phyloP scores from a whole-genome alignment of 2,797 vertebrate genomes.

The Acrocephalus scirpaceus region DNA sequence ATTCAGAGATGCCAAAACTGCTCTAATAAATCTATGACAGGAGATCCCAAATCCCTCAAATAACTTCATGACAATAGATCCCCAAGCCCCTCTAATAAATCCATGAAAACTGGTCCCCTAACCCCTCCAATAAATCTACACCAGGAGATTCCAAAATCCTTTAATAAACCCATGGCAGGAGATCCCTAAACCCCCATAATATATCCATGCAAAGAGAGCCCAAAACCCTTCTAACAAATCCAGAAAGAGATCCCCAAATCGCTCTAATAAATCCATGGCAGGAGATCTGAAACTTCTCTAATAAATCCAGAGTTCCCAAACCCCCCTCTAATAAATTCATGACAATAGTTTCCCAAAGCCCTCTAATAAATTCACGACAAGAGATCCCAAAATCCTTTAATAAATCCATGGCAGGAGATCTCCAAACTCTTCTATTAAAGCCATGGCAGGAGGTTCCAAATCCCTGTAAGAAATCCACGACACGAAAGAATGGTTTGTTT shows the following conservation, averaged over 20 bases:
- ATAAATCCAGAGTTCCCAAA: not conserved
- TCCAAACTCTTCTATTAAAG: rapidly evolving
- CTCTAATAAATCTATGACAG: not conserved
- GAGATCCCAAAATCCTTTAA: not conserved
- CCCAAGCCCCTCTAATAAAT: not conserved
- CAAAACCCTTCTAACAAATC: not conserved
- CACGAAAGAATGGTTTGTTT: not conserved
- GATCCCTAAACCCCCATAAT: no score
- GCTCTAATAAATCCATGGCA: not conserved
- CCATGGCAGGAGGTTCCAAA: no score
- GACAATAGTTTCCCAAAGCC: rapidly evolving
- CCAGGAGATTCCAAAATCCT: no score
- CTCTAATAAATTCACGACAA: rapidly evolving
- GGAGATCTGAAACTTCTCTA: no score
- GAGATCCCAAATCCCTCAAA: not conserved
- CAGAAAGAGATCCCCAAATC: rapidly evolving
- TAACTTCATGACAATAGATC: not conserved
- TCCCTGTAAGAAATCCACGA: rapidly evolving
- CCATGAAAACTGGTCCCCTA: no score
- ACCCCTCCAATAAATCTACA: no score
- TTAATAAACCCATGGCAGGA: no score
- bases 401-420: not conserved
- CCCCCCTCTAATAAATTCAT: not conserved
- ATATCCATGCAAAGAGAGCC: no score
- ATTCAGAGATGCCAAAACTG: rapidly evolving